These are phyloP conservation scores for Bryconaethiops microstoma DNA, from an alignment of 2,797 vertebrate genomes.

Conservation along the genomic window DNA sequence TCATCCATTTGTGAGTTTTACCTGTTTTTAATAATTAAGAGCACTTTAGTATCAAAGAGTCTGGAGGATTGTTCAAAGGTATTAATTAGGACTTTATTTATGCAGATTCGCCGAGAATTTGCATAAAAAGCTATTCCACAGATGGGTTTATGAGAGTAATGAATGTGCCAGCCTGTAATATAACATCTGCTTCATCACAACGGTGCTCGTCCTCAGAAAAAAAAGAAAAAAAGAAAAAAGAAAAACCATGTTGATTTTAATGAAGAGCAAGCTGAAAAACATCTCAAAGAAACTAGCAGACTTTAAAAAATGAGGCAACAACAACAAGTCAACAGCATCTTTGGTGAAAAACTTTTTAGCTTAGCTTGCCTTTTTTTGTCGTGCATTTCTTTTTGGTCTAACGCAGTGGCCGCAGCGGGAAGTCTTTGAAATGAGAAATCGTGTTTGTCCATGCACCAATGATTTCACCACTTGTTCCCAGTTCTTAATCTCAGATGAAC, in stretches of 20 bases:
- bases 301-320: slow-evolving; percentile 28
- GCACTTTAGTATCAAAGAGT: slow-evolving; percentile 78
- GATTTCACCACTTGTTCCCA: neutral
- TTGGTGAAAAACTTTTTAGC: slow-evolving; percentile 4
- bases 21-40: slow-evolving; percentile 78
- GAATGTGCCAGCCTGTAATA: slow-evolving; percentile 81
- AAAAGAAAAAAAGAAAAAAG: slow-evolving; percentile 25
- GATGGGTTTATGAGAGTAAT: slow-evolving; percentile 86
- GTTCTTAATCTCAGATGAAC: slow-evolving; percentile 3
- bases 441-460: neutral
- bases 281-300: slow-evolving; percentile 67
- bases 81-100: slow-evolving; percentile 88
- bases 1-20: slow-evolving; percentile 71
- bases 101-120: slow-evolving; percentile 82
- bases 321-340: slow-evolving; percentile 4
- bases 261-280: slow-evolving; percentile 69
- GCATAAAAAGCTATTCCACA: slow-evolving; percentile 86
- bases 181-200: slow-evolving; percentile 86
- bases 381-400: neutral
- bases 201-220: slow-evolving; percentile 71
- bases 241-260: slow-evolving; percentile 65
- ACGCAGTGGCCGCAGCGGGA: neutral
- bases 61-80: slow-evolving; percentile 78
- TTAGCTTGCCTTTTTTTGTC: slow-evolving; percentile 1
- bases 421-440: slow-evolving; percentile 14